These are phyloP conservation scores for Leptopterna dolabrata DNA, from an alignment of 2,888 invertebrate genomes.

Conservation along the genomic window DNA sequence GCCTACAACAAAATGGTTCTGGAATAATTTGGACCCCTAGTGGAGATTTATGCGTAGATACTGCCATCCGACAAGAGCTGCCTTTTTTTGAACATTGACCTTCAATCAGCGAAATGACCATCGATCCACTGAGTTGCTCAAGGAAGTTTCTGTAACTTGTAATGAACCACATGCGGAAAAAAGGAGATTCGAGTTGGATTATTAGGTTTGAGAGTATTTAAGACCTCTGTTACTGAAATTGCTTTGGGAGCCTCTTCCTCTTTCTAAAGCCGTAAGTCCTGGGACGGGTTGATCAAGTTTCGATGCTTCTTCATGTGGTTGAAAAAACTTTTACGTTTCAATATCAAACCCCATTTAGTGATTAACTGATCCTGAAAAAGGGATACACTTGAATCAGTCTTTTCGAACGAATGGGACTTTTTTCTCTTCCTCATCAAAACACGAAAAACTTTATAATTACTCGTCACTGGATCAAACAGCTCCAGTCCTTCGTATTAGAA, in stretches of 20 bases:
- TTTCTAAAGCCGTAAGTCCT: background rate
- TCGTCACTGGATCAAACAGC: too few relatives aligned
- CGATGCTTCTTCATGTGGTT: background rate
- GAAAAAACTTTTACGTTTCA: slow-evolving; percentile 3
- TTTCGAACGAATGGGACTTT: too few relatives aligned
- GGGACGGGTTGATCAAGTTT: background rate
- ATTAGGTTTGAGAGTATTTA: background rate
- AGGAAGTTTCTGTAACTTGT: background rate
- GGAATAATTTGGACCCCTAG: too few relatives aligned
- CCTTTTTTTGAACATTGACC: background rate
- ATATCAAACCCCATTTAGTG: background rate
- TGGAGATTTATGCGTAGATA: too few relatives aligned
- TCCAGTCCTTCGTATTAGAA: too few relatives aligned
- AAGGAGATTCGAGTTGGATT: slow-evolving; percentile 1
- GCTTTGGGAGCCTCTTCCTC: background rate
- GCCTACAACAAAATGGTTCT: too few relatives aligned
- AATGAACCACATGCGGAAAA: slow-evolving; percentile 5
- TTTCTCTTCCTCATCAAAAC: too few relatives aligned
- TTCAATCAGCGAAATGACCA: background rate
- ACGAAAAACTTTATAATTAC: too few relatives aligned
- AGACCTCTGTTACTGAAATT: slow-evolving; percentile 7
- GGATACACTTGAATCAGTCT: background rate
- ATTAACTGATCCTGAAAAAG: background rate
- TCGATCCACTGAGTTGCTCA: background rate
- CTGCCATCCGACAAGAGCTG: too few relatives aligned